Evolutionary conservation across 2,888 invertebrate genomes (phyloP).

Genomic region (Ormyrus pomaceus): DNA sequence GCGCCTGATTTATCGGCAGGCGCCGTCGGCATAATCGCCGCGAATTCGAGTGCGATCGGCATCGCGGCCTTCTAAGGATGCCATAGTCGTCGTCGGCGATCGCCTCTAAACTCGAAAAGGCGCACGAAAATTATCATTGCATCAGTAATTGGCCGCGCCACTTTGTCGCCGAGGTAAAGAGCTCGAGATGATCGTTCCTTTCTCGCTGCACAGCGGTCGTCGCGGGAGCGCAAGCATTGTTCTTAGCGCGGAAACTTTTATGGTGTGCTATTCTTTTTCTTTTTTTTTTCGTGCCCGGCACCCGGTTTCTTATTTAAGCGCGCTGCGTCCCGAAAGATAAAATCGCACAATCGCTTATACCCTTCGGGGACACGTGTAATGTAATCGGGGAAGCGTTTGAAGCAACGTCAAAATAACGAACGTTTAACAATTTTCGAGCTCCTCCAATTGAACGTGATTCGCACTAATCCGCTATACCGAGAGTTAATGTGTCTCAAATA

Average conservation of each 20-base stretch:
- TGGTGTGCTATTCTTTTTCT: too few species aligned
- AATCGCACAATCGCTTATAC: too few species aligned
- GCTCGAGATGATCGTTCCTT: neutral
- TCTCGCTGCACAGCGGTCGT: neutral
- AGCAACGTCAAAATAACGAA: too few species aligned
- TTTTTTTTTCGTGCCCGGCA: too few species aligned
- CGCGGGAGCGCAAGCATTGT: neutral
- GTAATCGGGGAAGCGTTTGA: too few species aligned
- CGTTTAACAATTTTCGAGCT: too few species aligned
- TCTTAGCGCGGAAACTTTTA: neutral
- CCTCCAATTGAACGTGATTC: too few species aligned
- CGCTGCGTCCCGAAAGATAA: too few species aligned
- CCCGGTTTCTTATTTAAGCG: too few species aligned
- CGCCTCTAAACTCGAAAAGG: neutral
- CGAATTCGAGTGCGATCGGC: constrained; percentile 22
- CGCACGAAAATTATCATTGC: neutral
- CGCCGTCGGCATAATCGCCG: constrained; percentile 9
- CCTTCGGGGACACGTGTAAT: too few species aligned
- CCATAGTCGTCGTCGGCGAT: too few species aligned
- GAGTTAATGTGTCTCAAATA: constrained; percentile 1
- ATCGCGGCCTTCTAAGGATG: neutral
- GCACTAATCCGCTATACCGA: constrained; percentile 2
- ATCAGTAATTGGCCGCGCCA: neutral
- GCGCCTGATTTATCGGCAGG: neutral
- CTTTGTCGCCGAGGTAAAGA: neutral